Percentiles rank a stretch among this genome's conserved stretches.
phyloP scores from a whole-genome alignment of 2,888 invertebrate genomes.

The Phaedon cochleariae region DNA sequence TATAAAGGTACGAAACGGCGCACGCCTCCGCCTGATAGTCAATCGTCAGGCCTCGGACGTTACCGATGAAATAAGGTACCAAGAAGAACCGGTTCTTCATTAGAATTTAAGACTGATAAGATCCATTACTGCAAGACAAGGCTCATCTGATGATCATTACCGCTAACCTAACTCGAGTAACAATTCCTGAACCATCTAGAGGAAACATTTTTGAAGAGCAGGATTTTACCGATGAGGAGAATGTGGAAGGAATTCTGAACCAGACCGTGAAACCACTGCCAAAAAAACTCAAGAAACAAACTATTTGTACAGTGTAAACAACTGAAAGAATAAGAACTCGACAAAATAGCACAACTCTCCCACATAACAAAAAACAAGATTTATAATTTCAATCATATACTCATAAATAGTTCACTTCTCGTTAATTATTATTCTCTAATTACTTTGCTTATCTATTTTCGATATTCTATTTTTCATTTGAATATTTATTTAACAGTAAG shows the following conservation, averaged over 20 bases:
- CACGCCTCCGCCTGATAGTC: no score
- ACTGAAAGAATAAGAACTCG: conserved; percentile 1
- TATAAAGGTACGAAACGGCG: no score
- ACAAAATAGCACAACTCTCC: conserved; percentile 8
- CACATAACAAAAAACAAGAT: not conserved
- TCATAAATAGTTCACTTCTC: not conserved
- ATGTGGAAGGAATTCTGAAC: not conserved
- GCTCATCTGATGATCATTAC: no score
- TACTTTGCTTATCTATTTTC: not conserved
- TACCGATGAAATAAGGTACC: no score
- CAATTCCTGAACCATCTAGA: not conserved
- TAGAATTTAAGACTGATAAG: no score
- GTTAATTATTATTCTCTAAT: not conserved
- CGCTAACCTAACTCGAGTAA: no score
- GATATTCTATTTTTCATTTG: not conserved
- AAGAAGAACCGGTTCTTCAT: no score
- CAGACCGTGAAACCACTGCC: conserved; percentile 4
- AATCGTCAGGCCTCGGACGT: no score
- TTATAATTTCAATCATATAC: not conserved
- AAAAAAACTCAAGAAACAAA: not conserved
- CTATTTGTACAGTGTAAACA: not conserved
- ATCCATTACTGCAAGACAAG: no score
- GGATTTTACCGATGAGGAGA: not conserved
- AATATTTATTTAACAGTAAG: conserved; percentile 4
- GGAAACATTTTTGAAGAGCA: not conserved